Percentiles rank a stretch among this genome's conserved stretches.
phyloP scores from a whole-genome alignment of 2,113 vertebrate species.

The Heterocephalus glaber region DNA sequence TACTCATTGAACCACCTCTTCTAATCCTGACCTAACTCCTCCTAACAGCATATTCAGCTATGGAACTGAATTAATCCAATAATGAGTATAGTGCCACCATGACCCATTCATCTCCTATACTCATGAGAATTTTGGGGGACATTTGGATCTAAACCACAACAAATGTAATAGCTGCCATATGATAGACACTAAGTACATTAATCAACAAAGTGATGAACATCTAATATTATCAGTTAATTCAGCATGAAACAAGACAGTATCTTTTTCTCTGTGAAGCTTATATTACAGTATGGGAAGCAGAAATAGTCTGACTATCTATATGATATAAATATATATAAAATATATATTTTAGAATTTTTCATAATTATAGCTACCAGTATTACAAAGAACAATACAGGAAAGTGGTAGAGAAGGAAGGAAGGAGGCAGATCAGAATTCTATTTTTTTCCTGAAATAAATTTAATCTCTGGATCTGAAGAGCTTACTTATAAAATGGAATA shows the following conservation, averaged over 20 bases:
- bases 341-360: not conserved
- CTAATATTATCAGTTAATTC: not conserved
- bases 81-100: not conserved
- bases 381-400: not conserved
- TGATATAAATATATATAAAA: not conserved
- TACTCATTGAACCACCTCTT: not conserved
- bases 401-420: not conserved
- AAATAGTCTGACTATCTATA: not conserved
- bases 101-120: not conserved
- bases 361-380: not conserved
- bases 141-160: not conserved
- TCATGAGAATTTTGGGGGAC: not conserved
- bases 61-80: not conserved
- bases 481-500: not conserved
- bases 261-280: not conserved
- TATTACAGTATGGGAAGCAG: not conserved
- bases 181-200: not conserved
- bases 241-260: not conserved
- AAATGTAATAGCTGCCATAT: not conserved
- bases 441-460: not conserved
- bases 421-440: not conserved
- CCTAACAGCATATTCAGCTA: not conserved
- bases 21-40: not conserved
- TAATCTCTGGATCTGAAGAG: not conserved
- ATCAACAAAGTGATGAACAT: not conserved